These are phyloP conservation scores for Dinomys branickii DNA, from an alignment of 2,113 vertebrate species.

Conservation along the genomic window DNA sequence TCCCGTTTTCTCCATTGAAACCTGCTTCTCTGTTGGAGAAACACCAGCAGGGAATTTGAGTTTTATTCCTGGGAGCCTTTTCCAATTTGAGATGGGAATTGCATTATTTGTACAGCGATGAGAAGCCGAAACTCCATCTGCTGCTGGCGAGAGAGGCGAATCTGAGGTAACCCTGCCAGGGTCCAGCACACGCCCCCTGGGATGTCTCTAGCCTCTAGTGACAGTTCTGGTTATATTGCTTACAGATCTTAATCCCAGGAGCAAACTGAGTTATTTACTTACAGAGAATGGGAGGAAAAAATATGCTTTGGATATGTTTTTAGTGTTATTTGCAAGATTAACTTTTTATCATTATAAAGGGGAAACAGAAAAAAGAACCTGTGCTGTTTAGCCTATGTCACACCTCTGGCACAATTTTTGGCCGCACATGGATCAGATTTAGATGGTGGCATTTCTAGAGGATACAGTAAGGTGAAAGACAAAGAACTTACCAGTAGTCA, in stretches of 20 bases:
- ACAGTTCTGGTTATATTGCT: slow-evolving; percentile 14
- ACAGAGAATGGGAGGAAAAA: not conserved
- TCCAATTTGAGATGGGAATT: slow-evolving; percentile 36
- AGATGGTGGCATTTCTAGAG: not conserved
- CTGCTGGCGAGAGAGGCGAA: not conserved
- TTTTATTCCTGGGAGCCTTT: slow-evolving; percentile 44
- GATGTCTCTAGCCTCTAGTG: slow-evolving; percentile 1
- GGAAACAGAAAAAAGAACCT: not conserved
- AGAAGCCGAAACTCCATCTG: slow-evolving; percentile 63
- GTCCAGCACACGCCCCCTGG: too few relatives aligned
- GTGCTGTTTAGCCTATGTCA: not conserved
- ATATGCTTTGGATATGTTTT: not conserved
- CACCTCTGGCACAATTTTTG: not conserved
- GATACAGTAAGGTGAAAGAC: not conserved
- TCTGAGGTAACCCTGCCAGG: not conserved
- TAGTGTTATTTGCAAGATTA: not conserved
- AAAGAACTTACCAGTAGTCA: not conserved
- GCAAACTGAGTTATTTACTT: not conserved
- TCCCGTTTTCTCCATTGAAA: not conserved
- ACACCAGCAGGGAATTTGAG: slow-evolving; percentile 14
- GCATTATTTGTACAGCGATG: slow-evolving; percentile 31
- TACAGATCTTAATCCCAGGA: not conserved
- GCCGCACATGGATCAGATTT: accelerated
- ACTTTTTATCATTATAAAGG: not conserved
- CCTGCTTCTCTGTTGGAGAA: slow-evolving; percentile 24